Percentiles rank a stretch among this genome's conserved stretches.
Conservation (phyloP, 2,888 invertebrate genomes). For the Gastracanthus pulcherrimus region DNA sequence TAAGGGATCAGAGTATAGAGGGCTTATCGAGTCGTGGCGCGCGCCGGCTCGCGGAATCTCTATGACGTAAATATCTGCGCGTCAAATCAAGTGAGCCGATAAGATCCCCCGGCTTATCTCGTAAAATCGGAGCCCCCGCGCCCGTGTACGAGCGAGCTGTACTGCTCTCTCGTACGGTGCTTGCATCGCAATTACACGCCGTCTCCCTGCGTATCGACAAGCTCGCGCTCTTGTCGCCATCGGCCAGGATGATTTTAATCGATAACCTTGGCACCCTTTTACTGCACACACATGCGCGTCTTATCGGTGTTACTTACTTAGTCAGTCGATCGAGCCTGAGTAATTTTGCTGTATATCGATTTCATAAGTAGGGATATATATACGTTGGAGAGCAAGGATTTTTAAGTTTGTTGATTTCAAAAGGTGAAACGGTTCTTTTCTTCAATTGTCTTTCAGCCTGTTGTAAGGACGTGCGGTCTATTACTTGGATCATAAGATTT, state of each 20-base stretch:
- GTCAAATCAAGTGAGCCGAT: constrained; percentile 36
- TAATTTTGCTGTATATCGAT: not conserved
- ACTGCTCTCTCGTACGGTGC: not conserved
- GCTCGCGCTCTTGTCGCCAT: not conserved
- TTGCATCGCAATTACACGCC: constrained; percentile 1
- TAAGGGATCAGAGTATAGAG: not conserved
- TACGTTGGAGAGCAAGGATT: no score
- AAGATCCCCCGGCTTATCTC: constrained; percentile 38
- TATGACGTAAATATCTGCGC: constrained; percentile 37
- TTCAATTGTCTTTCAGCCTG: no score
- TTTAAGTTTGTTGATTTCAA: no score
- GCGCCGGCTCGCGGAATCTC: constrained; percentile 7
- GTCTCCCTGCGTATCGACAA: not conserved
- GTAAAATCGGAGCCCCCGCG: constrained; percentile 31
- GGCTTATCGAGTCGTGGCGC: constrained; percentile 19
- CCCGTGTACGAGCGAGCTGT: not conserved
- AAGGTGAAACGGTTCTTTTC: no score
- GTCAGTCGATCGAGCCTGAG: not conserved
- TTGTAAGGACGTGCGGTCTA: no score
- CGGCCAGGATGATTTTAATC: not conserved
- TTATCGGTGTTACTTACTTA: no score
- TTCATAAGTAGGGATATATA: not conserved
- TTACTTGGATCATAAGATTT: no score
- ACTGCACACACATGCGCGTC: no score
- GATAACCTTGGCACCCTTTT: constrained; percentile 2